Percentiles rank a stretch among this genome's conserved stretches.
These are phyloP conservation scores for Amblyopsis hoosieri DNA, from an alignment of 2,797 vertebrate genomes.

Conservation along the genomic window DNA sequence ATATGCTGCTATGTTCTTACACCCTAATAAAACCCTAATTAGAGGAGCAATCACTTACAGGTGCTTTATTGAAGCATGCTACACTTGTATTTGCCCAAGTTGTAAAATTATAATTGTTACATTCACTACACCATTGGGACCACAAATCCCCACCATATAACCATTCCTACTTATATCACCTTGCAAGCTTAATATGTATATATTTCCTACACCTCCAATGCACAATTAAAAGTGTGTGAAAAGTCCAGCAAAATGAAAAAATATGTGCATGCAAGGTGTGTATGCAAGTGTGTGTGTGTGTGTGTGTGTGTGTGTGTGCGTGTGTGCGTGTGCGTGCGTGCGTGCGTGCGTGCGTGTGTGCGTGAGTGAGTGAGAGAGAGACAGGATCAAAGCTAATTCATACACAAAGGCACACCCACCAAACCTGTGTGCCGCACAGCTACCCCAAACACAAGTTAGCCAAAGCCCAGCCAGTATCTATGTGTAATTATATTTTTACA, in stretches of 20 bases:
- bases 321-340: background rate
- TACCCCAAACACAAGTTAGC: constrained; percentile 29
- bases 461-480: constrained; percentile 4
- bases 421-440: constrained; percentile 20
- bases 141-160: too few species aligned
- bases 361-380: background rate
- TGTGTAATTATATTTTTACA: constrained; percentile 21
- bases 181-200: too few species aligned
- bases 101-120: too few species aligned
- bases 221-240: too few species aligned
- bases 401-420: constrained; percentile 50
- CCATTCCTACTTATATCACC: too few species aligned
- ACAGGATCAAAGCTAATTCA: constrained; percentile 52
- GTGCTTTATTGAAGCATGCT: too few species aligned
- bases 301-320: background rate
- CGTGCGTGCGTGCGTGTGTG: background rate
- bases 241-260: background rate
- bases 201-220: too few species aligned
- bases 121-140: too few species aligned
- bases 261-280: background rate
- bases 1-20: constrained; percentile 69
- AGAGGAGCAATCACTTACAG: background rate
- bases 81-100: too few species aligned
- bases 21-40: constrained; percentile 68
- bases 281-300: background rate